Evolutionary conservation across 2,888 invertebrate genomes (phyloP).

Genomic region (Patella caerulea): DNA sequence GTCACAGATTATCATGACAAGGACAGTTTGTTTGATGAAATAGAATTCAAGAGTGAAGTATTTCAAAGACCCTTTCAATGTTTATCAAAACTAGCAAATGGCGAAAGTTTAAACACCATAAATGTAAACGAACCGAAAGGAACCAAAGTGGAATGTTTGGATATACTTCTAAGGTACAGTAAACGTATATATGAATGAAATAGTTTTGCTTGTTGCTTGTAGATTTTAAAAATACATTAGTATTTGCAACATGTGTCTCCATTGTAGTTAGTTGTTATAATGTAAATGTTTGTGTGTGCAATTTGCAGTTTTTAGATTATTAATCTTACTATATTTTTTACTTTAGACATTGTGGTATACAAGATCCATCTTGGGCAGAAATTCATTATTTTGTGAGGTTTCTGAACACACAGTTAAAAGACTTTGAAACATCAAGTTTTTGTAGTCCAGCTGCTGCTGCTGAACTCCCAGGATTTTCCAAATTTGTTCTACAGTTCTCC

Average conservation of each 20-base stretch:
- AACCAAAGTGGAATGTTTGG: no score
- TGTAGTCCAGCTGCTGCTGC: conserved; percentile 40
- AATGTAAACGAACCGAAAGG: no score
- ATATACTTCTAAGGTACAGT: no score
- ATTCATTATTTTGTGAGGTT: conserved; percentile 61
- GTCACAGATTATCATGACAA: background rate
- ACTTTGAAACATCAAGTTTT: conserved; percentile 57
- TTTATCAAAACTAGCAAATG: background rate
- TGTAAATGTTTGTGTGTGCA: no score
- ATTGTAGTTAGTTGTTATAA: no score
- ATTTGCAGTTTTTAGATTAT: no score
- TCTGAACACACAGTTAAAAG: conserved; percentile 56
- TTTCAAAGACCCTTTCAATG: conserved; percentile 60
- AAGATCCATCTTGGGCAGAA: conserved; percentile 56
- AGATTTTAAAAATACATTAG: no score
- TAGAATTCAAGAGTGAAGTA: conserved; percentile 45
- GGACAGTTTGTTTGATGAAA: conserved; percentile 52
- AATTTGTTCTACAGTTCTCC: conserved; percentile 58
- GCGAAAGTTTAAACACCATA: no score
- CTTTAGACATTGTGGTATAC: conserved; percentile 50
- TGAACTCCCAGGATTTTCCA: conserved; percentile 55
- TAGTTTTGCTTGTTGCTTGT: no score
- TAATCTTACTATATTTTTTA: background rate
- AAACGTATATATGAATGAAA: no score
- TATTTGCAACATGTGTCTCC: no score